Percentiles rank a stretch among this genome's conserved stretches.
Evolutionary conservation across 2,113 vertebrate species (phyloP).

Genomic region (Podarcis muralis): DNA sequence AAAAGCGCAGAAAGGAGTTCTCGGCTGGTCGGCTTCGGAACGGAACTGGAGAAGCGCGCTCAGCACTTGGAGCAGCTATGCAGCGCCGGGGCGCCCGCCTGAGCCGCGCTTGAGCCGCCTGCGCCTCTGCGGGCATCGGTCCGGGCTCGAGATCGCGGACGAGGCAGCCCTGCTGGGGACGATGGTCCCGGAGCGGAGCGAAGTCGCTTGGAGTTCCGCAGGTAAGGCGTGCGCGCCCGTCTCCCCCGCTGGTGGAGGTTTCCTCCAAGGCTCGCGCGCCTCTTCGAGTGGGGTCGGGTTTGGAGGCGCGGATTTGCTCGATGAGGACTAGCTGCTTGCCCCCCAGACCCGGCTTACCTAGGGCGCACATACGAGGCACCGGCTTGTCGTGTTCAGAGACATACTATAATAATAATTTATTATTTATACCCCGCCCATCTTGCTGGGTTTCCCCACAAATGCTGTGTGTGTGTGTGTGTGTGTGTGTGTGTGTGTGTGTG

Average conservation of each 20-base stretch:
- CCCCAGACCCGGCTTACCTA: background rate
- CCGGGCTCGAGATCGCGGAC: background rate
- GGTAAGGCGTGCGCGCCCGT: background rate
- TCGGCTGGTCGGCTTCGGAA: background rate
- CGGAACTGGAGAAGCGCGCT: background rate
- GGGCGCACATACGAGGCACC: background rate
- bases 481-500: no score
- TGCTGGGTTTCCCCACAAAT: no score
- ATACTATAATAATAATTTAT: no score
- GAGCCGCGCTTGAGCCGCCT: background rate
- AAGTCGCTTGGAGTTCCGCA: slow-evolving; percentile 4
- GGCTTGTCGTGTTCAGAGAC: background rate
- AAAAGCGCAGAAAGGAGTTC: background rate
- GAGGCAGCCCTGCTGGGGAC: background rate
- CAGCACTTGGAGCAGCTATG: background rate
- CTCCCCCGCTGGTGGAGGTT: background rate
- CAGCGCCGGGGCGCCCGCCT: background rate
- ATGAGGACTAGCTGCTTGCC: background rate
- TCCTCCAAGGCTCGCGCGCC: background rate
- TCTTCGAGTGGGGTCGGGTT: no score
- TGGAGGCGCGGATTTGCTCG: background rate
- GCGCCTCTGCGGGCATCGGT: background rate
- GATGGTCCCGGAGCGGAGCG: slow-evolving; percentile 16
- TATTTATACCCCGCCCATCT: no score
- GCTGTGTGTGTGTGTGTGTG: no score